phyloP scores from a whole-genome alignment of 2,113 vertebrate species.

The Irena cyanogastra region DNA sequence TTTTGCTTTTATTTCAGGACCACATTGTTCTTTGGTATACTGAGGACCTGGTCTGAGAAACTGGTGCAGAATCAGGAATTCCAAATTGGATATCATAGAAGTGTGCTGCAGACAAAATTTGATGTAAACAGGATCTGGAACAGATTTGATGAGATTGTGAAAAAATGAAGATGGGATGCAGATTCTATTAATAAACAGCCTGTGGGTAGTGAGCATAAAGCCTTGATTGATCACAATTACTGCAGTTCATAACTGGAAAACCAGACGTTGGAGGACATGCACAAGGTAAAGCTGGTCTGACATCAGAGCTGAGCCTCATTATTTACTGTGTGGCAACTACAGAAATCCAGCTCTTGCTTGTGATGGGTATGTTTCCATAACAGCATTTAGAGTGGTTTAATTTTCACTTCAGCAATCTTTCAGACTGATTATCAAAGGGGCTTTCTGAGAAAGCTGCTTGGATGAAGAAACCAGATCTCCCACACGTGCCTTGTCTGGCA shows the following conservation, averaged over 20 bases:
- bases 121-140: constrained; percentile 45
- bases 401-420: constrained; percentile 40
- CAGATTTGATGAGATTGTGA: constrained; percentile 9
- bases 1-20: constrained; percentile 34
- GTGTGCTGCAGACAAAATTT: neutral
- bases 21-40: neutral
- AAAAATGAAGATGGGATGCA: constrained; percentile 20
- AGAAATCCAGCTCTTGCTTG: neutral
- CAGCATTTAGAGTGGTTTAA: neutral
- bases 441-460: neutral
- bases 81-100: neutral
- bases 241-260: constrained; percentile 17
- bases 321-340: constrained; percentile 12
- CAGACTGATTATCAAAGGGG: neutral
- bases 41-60: neutral
- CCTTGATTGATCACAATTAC: constrained; percentile 48
- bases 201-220: neutral
- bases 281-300: neutral
- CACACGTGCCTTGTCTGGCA: neutral
- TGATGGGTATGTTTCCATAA: neutral
- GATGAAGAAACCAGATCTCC: neutral
- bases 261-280: neutral
- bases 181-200: constrained; percentile 41
- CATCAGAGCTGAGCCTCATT: neutral
- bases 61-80: neutral